Evolutionary conservation across 2,113 vertebrate species (phyloP).

Genomic region (Alaudala cheleensis): DNA sequence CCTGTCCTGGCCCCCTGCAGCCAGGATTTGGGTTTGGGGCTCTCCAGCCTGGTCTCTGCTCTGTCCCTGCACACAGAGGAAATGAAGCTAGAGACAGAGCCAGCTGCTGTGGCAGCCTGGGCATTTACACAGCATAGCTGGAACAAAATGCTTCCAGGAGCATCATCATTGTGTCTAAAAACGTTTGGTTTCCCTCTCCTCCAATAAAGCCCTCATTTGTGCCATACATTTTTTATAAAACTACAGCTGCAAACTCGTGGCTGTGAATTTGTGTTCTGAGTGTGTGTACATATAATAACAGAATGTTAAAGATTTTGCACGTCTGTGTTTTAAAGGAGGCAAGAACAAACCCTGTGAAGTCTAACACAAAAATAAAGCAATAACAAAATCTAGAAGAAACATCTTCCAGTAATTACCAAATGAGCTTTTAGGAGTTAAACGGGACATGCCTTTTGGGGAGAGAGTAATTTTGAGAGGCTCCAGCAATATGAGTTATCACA

Average conservation of each 20-base stretch:
- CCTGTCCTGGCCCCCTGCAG: neutral
- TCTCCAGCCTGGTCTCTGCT: neutral
- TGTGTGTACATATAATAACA: neutral
- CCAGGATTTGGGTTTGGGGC: accelerated
- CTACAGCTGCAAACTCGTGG: neutral
- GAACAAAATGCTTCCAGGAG: neutral
- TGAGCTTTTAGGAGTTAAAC: neutral
- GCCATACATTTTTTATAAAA: neutral
- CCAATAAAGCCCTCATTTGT: neutral
- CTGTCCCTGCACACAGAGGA: neutral
- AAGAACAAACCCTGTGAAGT: neutral
- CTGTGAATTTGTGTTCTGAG: neutral
- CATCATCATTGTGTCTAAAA: neutral
- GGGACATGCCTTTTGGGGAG: neutral
- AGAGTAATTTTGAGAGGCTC: neutral
- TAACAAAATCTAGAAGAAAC: neutral
- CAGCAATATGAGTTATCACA: neutral
- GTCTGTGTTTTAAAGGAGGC: neutral
- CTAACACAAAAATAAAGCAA: neutral
- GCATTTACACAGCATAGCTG: neutral
- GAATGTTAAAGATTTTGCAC: neutral
- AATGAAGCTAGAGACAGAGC: no score
- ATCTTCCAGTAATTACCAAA: neutral
- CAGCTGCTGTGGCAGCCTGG: neutral
- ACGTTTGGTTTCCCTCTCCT: neutral